Conservation (phyloP, 2,888 invertebrate species). For the Heteromyza rotundicornis region DNA sequence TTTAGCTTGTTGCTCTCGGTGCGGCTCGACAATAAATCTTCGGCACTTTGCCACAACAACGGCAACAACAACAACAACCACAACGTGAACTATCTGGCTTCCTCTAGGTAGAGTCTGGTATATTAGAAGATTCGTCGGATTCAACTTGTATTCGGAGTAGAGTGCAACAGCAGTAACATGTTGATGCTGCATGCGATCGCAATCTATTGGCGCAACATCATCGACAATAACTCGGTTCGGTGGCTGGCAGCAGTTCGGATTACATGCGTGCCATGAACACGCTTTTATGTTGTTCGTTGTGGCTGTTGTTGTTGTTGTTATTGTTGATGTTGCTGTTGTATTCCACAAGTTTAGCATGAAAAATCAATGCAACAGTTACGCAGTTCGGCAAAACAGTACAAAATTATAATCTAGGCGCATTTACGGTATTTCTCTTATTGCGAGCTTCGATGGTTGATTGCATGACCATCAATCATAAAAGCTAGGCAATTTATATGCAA, state of each 20-base stretch:
- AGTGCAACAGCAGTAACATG: background rate
- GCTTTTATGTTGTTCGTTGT: background rate
- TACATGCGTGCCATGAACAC: background rate
- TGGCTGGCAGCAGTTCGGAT: no score
- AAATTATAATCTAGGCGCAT: no score
- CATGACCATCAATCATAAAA: background rate
- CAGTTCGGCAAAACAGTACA: background rate
- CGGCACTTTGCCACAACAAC: no score
- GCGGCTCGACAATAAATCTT: no score
- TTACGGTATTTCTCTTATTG: constrained; percentile 27
- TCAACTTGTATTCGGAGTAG: no score
- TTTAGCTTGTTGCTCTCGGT: no score
- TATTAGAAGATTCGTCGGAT: no score
- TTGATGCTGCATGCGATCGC: background rate
- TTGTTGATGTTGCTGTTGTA: background rate
- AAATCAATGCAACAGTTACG: constrained; percentile 1
- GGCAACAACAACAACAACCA: no score
- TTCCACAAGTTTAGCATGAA: background rate
- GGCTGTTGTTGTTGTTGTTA: no score
- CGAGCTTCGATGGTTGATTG: constrained; percentile 2
- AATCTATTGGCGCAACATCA: background rate
- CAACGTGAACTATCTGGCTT: no score
- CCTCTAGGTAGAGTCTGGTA: no score
- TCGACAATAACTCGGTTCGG: no score
- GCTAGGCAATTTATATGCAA: background rate